Conservation (phyloP, 2,888 invertebrate genomes). For the Sericinus montela region DNA sequence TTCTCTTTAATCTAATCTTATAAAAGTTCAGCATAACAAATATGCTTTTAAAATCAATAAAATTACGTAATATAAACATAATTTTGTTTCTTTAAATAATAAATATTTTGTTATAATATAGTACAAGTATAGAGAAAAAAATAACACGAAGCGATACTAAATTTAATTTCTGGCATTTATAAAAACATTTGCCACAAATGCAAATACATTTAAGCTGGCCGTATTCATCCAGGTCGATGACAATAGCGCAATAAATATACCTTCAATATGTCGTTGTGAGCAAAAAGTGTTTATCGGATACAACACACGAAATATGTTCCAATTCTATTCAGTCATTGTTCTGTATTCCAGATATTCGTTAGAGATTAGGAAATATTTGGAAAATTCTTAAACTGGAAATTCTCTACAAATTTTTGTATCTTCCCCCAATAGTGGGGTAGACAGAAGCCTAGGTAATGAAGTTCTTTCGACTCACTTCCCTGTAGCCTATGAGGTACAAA, state of each 20-base stretch:
- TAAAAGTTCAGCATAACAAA: no score
- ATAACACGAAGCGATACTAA: neutral
- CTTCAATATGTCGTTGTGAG: constrained; percentile 12
- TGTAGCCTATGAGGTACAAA: no score
- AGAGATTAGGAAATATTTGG: neutral
- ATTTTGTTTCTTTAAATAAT: no score
- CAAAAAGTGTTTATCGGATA: constrained; percentile 10
- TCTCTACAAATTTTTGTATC: no score
- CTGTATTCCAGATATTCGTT: neutral
- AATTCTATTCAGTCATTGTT: neutral
- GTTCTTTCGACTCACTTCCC: no score
- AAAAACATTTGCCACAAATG: constrained; percentile 13
- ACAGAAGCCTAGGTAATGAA: no score
- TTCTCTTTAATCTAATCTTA: no score
- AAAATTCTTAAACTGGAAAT: neutral
- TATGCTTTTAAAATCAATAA: no score
- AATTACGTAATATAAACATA: no score
- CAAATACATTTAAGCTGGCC: constrained; percentile 7
- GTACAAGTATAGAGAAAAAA: no score
- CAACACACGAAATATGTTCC: constrained; percentile 4
- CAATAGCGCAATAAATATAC: constrained; percentile 14
- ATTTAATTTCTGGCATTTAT: constrained; percentile 14
- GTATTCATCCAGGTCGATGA: constrained; percentile 15
- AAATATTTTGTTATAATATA: no score
- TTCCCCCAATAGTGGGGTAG: no score